These are phyloP conservation scores for Helicolenus hilgendorfi DNA, from an alignment of 2,797 vertebrate species.

Conservation along the genomic window DNA sequence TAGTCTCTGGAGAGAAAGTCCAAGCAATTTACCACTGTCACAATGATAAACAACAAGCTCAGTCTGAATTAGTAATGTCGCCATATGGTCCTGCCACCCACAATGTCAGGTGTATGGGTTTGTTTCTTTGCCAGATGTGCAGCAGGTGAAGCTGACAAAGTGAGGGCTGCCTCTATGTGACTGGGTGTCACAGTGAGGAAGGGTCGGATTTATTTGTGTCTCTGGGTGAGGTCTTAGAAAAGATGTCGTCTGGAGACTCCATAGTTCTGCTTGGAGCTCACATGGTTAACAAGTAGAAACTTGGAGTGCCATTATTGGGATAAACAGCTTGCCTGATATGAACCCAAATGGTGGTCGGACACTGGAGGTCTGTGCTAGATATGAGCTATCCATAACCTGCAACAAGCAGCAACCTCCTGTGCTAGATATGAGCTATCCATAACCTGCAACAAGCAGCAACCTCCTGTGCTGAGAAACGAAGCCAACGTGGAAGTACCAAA, in stretches of 20 bases:
- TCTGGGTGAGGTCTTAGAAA: background rate
- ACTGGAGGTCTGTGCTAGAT: background rate
- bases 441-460: background rate
- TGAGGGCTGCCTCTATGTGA: background rate
- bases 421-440: too few species aligned
- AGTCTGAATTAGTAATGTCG: conserved; percentile 19
- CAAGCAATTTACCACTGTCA: conserved; percentile 14
- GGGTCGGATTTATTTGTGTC: background rate
- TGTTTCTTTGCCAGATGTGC: background rate
- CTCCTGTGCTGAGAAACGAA: too few species aligned
- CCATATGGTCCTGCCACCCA: background rate
- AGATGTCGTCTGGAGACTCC: background rate
- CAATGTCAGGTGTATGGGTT: background rate
- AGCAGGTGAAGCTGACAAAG: background rate
- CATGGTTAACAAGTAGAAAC: background rate
- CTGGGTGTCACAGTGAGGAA: background rate
- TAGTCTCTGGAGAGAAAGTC: background rate
- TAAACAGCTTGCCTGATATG: background rate
- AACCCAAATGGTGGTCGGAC: background rate
- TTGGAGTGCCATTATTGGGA: background rate
- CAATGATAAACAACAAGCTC: conserved; percentile 6
- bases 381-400: background rate
- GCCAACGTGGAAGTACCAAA: too few species aligned
- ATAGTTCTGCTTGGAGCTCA: background rate
- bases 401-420: too few species aligned